Conservation (phyloP, 2,888 invertebrate genomes). For the Invenusta paracnida region DNA sequence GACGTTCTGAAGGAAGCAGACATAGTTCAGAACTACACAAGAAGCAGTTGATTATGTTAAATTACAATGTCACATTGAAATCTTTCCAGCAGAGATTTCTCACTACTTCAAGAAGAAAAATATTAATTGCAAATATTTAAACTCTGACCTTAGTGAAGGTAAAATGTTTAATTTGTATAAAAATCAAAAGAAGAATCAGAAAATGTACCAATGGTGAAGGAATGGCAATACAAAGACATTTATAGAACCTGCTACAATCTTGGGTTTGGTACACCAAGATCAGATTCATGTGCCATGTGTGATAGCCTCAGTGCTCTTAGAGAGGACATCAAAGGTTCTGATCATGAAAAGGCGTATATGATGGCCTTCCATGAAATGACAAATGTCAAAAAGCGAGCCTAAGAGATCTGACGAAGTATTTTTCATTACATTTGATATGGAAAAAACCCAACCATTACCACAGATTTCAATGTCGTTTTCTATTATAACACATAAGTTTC, state of each 20-base stretch:
- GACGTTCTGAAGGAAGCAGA: no score
- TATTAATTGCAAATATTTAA: neutral
- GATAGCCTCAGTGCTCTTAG: conserved; percentile 8
- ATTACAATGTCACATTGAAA: neutral
- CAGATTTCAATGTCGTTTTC: conserved; percentile 1
- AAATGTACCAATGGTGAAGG: neutral
- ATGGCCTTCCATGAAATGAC: conserved; percentile 21
- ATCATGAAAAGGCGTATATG: conserved; percentile 11
- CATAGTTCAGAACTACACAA: no score
- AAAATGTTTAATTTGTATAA: neutral
- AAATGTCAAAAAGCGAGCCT: neutral
- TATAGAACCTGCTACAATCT: neutral
- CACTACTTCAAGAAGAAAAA: neutral
- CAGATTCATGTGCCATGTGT: neutral
- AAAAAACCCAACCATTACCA: conserved; percentile 14
- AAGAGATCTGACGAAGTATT: neutral
- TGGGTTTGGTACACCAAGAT: neutral
- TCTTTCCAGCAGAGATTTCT: neutral
- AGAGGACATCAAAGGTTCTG: conserved; percentile 17
- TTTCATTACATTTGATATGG: conserved; percentile 1
- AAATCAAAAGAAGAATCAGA: neutral
- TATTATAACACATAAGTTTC: conserved; percentile 15
- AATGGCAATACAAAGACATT: neutral
- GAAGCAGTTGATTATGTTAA: neutral
- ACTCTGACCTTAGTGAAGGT: neutral